Percentiles rank a stretch among this genome's conserved stretches.
Conservation (phyloP, 2,113 vertebrate genomes). For the Etia nguti region DNA sequence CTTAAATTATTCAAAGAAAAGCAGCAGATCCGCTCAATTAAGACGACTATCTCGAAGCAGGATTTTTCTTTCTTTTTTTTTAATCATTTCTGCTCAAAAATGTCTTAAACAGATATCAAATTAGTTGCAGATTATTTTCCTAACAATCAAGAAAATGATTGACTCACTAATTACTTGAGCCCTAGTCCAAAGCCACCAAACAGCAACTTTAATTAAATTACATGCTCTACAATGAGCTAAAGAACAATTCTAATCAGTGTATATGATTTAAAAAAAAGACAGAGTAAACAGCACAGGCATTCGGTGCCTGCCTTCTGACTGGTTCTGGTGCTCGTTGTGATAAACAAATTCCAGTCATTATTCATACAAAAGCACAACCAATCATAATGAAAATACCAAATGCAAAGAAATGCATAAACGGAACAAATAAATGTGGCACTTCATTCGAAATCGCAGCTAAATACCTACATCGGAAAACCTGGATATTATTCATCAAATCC, state of each 20-base stretch:
- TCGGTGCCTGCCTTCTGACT: not conserved
- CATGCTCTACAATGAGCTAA: not conserved
- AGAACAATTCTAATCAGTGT: not conserved
- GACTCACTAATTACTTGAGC: not conserved
- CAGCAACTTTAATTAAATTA: not conserved
- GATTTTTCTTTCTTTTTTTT: not conserved
- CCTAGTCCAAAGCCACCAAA: not conserved
- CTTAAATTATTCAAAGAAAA: not conserved
- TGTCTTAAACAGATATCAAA: not conserved
- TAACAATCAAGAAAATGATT: not conserved
- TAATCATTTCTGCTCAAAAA: not conserved
- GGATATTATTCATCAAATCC: conserved; percentile 4
- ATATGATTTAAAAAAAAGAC: not conserved
- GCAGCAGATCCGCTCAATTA: not conserved
- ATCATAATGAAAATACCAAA: not conserved
- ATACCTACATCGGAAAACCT: not conserved
- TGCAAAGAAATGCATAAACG: not conserved
- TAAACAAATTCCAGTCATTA: not conserved
- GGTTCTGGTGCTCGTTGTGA: not conserved
- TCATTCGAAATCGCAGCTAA: not conserved
- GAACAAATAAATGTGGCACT: not conserved
- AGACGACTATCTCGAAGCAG: not conserved
- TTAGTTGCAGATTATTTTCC: not conserved
- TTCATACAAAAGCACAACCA: not conserved
- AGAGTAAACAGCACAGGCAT: not conserved